Evolutionary conservation across 2,113 vertebrate species (phyloP).

Genomic region (Bos javanicus): DNA sequence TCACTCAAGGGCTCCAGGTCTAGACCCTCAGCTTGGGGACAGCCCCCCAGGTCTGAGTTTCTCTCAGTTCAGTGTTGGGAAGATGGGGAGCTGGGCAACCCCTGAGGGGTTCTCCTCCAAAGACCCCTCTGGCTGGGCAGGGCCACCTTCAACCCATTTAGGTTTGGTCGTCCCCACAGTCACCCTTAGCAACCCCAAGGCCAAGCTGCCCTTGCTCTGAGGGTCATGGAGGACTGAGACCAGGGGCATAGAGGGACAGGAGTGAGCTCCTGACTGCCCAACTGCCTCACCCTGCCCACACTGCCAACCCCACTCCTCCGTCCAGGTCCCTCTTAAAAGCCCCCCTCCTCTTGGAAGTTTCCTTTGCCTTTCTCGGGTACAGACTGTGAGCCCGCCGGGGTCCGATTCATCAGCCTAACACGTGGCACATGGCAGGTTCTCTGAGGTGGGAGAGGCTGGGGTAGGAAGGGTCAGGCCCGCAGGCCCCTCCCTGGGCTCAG

Average conservation of each 20-base stretch:
- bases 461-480: too few species aligned
- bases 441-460: background rate
- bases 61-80: background rate
- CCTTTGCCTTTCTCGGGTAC: background rate
- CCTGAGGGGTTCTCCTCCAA: background rate
- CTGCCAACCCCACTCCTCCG: background rate
- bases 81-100: background rate
- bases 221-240: background rate
- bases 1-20: background rate
- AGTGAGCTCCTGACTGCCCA: background rate
- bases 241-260: background rate
- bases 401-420: slow-evolving; percentile 20
- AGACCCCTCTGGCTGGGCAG: background rate
- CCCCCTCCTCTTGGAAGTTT: background rate
- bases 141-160: background rate
- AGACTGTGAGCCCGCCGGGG: background rate
- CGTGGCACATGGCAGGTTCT: background rate
- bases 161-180: background rate
- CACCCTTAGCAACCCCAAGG: background rate
- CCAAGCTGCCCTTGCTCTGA: too few species aligned
- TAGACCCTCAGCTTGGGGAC: background rate
- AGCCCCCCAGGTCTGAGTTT: background rate
- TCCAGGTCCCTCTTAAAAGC: background rate
- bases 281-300: accelerated
- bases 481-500: background rate